Conservation (phyloP, 2,113 vertebrate genomes). For the Apistogramma diplotaenia region DNA sequence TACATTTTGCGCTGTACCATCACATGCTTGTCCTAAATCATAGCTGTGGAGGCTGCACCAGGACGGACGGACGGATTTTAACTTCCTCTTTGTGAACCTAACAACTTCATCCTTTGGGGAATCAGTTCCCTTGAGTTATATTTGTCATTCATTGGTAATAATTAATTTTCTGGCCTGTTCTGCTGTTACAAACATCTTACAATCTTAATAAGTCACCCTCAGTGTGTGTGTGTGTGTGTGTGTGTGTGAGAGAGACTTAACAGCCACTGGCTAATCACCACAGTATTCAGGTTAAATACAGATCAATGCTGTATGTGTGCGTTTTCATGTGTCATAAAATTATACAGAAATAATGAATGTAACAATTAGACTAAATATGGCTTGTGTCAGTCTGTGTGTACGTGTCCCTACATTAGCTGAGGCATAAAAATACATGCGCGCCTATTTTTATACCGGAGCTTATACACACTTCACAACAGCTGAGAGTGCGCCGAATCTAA, state of each 20-base stretch:
- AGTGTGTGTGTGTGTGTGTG: not conserved
- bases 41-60: too few species aligned
- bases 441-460: not conserved
- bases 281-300: constrained; percentile 62
- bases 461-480: not conserved
- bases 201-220: not conserved
- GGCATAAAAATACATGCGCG: not conserved
- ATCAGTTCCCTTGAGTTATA: not conserved
- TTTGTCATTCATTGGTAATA: accelerated
- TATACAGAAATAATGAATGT: not conserved
- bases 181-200: not conserved
- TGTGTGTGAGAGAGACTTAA: not conserved
- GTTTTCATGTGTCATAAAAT: not conserved
- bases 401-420: not conserved
- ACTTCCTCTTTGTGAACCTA: too few species aligned
- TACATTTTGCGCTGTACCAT: too few species aligned
- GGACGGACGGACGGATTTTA: too few species aligned
- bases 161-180: accelerated
- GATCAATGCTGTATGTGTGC: constrained; percentile 27
- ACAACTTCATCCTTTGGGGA: not conserved
- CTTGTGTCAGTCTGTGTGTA: not conserved
- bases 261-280: constrained; percentile 36
- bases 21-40: too few species aligned
- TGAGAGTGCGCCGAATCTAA: constrained; percentile 35
- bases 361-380: constrained; percentile 18